These are phyloP conservation scores for Exaiptasia diaphana DNA, from an alignment of 64 coral and sea anemone species.

Conservation along the genomic window DNA sequence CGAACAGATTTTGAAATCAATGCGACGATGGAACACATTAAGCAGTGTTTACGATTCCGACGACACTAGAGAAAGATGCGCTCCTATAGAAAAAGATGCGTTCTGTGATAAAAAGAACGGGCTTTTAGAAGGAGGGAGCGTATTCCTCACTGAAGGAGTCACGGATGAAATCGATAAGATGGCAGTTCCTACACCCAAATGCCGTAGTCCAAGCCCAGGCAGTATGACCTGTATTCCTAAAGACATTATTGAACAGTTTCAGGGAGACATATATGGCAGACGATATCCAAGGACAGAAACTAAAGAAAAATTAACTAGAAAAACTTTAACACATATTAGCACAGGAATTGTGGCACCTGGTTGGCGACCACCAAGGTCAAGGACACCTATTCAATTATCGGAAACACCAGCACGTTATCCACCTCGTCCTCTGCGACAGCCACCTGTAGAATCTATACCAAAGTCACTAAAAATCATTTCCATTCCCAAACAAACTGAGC, in stretches of 20 bases:
- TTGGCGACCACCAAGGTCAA: constrained; percentile 72
- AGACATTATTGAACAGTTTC: constrained; percentile 69
- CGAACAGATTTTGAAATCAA: background rate
- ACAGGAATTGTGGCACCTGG: constrained; percentile 26
- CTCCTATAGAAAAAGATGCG: background rate
- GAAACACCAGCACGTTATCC: constrained; percentile 62
- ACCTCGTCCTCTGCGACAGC: constrained; percentile 68
- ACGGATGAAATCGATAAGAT: constrained; percentile 9
- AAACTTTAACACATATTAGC: background rate
- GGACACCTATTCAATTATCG: constrained; percentile 74
- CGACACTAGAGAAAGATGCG: background rate
- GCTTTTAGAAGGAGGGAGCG: constrained; percentile 19
- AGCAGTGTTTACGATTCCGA: constrained; percentile 35
- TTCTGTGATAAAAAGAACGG: background rate
- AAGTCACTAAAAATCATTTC: constrained; percentile 60
- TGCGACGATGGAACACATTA: constrained; percentile 32
- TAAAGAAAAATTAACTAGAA: background rate
- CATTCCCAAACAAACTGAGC: background rate
- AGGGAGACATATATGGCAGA: constrained; percentile 50
- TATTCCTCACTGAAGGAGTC: constrained; percentile 67
- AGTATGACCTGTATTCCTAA: constrained; percentile 73
- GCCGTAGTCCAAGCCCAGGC: constrained; percentile 65
- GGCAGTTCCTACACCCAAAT: constrained; percentile 15
- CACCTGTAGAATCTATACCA: constrained; percentile 56
- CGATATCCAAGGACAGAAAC: background rate